These are phyloP conservation scores for Sciurus vulgaris DNA, from an alignment of 2,797 vertebrate species.

Conservation along the genomic window DNA sequence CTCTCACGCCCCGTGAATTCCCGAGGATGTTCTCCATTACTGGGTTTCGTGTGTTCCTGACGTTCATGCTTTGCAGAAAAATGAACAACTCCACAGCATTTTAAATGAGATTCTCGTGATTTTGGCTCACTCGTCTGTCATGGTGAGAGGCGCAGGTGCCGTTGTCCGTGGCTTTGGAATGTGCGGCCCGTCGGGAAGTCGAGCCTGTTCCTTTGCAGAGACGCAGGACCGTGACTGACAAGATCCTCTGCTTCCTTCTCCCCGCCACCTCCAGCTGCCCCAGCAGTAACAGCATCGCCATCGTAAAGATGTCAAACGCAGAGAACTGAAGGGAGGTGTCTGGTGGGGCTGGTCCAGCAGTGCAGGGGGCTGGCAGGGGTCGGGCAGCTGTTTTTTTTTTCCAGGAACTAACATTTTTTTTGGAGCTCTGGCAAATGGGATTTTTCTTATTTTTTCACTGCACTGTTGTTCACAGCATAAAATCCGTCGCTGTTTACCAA, in stretches of 20 bases:
- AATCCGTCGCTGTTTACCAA: neutral
- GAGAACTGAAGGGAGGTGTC: neutral
- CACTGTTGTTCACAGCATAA: neutral
- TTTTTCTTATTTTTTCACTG: conserved; percentile 16
- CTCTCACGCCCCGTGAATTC: neutral
- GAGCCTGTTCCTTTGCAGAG: neutral
- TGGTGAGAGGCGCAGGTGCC: neutral
- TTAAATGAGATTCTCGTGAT: conserved; percentile 46
- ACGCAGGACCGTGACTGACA: neutral
- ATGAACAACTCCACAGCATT: neutral
- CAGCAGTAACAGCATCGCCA: neutral
- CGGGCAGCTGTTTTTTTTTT: neutral
- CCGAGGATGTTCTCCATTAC: neutral
- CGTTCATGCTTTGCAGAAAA: conserved; percentile 23
- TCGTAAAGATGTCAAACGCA: neutral
- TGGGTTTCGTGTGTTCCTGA: neutral
- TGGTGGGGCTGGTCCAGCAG: neutral
- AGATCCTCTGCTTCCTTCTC: neutral
- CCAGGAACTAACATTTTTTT: neutral
- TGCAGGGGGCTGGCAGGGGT: neutral
- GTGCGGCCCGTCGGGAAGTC: neutral
- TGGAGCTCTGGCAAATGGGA: neutral
- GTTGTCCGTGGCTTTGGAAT: neutral
- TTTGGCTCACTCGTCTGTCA: conserved; percentile 10
- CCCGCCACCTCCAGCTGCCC: neutral